Percentiles rank a stretch among this genome's conserved stretches.
These are phyloP conservation scores for Tyria jacobaeae DNA, from an alignment of 2,888 invertebrate genomes.

Conservation along the genomic window DNA sequence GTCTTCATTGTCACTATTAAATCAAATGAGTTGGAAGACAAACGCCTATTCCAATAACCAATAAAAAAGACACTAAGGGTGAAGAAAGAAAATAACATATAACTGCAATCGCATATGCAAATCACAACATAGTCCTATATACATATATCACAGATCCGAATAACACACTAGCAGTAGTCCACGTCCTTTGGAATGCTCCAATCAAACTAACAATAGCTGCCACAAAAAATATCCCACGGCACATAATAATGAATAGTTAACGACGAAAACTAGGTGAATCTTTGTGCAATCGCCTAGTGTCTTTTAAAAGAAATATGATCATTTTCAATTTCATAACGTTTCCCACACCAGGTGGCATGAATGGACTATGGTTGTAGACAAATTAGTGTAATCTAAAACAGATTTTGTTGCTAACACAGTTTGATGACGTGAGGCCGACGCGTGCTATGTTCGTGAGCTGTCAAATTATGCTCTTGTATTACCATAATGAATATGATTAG, in stretches of 20 bases:
- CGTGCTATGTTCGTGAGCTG: conserved; percentile 58
- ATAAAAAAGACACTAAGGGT: no score
- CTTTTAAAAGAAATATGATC: conserved; percentile 86
- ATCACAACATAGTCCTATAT: not conserved
- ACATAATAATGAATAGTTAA: conserved; percentile 85
- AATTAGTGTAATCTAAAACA: conserved; percentile 84
- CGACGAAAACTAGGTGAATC: conserved; percentile 87
- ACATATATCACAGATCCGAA: conserved; percentile 38
- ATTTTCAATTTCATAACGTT: conserved; percentile 85
- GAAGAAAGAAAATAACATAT: not conserved
- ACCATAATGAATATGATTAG: conserved; percentile 64
- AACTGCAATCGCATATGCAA: not conserved
- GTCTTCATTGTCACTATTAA: no score
- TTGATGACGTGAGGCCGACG: conserved; percentile 61
- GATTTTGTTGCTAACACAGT: conserved; percentile 71
- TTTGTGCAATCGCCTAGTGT: conserved; percentile 84
- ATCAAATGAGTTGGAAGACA: not conserved
- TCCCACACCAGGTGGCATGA: conserved; percentile 80
- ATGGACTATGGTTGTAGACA: conserved; percentile 72
- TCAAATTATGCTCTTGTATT: conserved; percentile 68
- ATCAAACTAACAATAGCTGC: conserved; percentile 79
- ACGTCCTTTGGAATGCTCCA: conserved; percentile 79
- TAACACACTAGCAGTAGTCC: conserved; percentile 52
- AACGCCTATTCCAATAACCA: not conserved
- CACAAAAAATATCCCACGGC: conserved; percentile 83